Percentiles rank a stretch among this genome's conserved stretches.
Conservation (phyloP, 2,888 invertebrate species). For the Norana najaformis region DNA sequence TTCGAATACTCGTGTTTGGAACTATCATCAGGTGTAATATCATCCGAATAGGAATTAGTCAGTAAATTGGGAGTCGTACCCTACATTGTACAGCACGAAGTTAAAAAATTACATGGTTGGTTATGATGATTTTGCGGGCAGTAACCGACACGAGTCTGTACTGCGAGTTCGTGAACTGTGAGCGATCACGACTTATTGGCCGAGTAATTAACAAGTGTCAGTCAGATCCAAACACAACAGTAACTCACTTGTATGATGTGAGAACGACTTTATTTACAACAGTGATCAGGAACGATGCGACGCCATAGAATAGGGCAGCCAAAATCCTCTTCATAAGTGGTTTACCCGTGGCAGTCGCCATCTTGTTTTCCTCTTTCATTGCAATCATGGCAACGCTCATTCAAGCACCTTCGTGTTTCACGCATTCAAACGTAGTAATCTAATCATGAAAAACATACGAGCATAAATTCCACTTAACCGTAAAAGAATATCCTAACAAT, state of each 20-base stretch:
- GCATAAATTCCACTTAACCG: not conserved
- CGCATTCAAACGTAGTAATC: not conserved
- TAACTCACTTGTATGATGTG: conserved; percentile 74
- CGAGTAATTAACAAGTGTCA: not conserved
- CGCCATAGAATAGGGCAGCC: conserved; percentile 86
- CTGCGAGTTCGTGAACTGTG: not conserved
- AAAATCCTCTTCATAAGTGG: conserved; percentile 63
- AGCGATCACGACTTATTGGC: not conserved
- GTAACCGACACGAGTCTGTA: not conserved
- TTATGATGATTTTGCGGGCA: no score
- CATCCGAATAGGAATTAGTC: no score
- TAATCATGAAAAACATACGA: not conserved
- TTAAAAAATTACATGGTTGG: no score
- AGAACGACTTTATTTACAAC: conserved; percentile 93
- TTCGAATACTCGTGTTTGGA: no score
- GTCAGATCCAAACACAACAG: not conserved
- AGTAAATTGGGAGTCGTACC: no score
- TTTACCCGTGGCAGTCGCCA: not conserved
- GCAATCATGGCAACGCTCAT: not conserved
- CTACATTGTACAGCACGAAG: no score
- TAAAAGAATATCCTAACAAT: not conserved
- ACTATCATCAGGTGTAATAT: no score
- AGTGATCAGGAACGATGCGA: conserved; percentile 90
- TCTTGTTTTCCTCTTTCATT: not conserved
- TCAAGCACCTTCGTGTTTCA: not conserved